Evolutionary conservation across 2,113 vertebrate genomes (phyloP), one percentile per base, ranked within the genome.

Genomic region (Poecile atricapillus): DNA sequence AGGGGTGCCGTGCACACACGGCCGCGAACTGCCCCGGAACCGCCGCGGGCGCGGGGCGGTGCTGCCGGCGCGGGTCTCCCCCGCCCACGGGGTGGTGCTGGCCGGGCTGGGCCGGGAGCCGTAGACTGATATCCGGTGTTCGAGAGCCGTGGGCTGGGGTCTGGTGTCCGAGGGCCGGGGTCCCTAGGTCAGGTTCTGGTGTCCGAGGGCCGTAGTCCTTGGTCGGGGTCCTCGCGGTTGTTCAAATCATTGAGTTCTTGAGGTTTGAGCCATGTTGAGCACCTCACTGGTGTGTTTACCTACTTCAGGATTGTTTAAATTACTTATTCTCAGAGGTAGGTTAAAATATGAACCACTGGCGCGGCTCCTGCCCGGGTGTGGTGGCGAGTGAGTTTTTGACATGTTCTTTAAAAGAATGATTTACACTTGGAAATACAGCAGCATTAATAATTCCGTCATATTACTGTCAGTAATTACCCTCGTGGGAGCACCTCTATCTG

Each of bases 161-260:
- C 60, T 27, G 18, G 28, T 22, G 62, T 15, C 41, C 15, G 23
- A 25, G 39, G 27, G 28, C 13, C 9, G 6, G 5, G 5, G 17
- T 49, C 33, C 18, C 17, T 11, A 25, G 27, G 21, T 13, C 15
- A 27, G 6, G 6, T 41, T 41, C 35, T 10, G 1, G 14, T 19
- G n/a, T 62, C 21, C n/a, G 7, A 22, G 9, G 25, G 12, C 23
- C 6, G 2, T 2, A 30, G 37, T 30, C 47, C 8, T 7, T 4
- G 28, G 17, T 10, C 5, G 1, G 25, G 5, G 11, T 31, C 17
- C 11, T 24, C 9, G 2, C 5, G 0, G 12, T 33, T 37, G 17
- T 52, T 77, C 53, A 33, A 27, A 7, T 43, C 7, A 8, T 17
- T 33, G 33, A 52, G 10, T 49, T 21, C 8, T 20, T 22, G 41